Evolutionary conservation across 2,888 invertebrate genomes (phyloP).

Genomic region (Seladonia tumulorum): DNA sequence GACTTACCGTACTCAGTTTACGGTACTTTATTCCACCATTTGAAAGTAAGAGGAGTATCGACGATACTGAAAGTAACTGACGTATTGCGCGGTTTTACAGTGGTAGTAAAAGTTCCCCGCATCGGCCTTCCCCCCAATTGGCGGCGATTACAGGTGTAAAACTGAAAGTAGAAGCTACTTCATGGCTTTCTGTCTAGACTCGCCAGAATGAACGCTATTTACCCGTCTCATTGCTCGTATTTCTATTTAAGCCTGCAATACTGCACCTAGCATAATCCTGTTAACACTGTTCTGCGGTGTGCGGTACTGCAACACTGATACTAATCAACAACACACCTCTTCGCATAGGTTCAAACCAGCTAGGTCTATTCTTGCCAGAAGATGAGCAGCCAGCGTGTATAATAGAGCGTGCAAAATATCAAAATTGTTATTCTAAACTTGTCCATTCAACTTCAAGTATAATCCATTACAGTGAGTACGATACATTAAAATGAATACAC

Average conservation of each 20-base stretch:
- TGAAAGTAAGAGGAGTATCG: background rate
- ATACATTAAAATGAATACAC: too few relatives aligned
- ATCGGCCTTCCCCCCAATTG: conserved; percentile 7
- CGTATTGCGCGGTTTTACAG: conserved; percentile 25
- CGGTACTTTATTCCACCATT: background rate
- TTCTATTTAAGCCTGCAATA: background rate
- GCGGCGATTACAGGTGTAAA: conserved; percentile 30
- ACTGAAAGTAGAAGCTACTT: conserved; percentile 25
- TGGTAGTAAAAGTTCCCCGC: conserved; percentile 15
- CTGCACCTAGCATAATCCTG: too few relatives aligned
- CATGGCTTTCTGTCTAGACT: conserved; percentile 4
- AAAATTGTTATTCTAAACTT: background rate
- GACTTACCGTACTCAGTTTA: background rate
- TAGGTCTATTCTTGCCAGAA: background rate
- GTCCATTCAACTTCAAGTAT: background rate
- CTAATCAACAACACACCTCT: background rate
- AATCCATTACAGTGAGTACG: too few relatives aligned
- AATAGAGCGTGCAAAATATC: background rate
- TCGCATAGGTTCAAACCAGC: background rate
- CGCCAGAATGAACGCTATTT: background rate
- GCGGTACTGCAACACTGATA: background rate
- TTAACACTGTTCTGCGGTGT: background rate
- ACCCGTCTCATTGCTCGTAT: background rate
- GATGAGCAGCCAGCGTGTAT: background rate
- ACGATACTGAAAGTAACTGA: background rate